Percentiles rank a stretch among this genome's conserved stretches.
phyloP scores from a whole-genome alignment of 2,797 vertebrate species.

The Mustela erminea region DNA sequence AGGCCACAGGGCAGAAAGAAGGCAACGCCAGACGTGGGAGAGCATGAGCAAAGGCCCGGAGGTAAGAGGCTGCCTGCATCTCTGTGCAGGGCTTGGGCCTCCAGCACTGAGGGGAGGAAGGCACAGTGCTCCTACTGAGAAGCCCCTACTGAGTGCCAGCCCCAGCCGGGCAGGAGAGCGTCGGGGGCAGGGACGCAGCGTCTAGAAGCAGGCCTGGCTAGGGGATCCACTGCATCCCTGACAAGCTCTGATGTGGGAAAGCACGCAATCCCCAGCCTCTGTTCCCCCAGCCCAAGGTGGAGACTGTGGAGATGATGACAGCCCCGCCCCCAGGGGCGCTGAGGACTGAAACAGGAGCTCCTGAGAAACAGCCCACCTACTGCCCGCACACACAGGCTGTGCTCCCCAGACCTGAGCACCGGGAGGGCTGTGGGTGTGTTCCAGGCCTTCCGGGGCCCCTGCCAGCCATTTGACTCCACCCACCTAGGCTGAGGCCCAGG shows the following conservation, averaged over 20 bases:
- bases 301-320: neutral
- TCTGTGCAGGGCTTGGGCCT: neutral
- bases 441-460: fast-evolving
- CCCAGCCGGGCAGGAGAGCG: neutral
- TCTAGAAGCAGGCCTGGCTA: fast-evolving
- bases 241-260: neutral
- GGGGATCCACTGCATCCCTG: neutral
- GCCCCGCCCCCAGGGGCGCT: fast-evolving
- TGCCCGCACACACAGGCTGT: neutral
- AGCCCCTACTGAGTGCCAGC: neutral
- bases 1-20: no score
- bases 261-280: neutral
- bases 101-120: neutral
- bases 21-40: fast-evolving
- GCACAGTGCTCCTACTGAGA: no score
- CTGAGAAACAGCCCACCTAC: neutral
- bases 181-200: neutral
- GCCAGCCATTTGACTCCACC: neutral
- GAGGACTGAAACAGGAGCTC: neutral
- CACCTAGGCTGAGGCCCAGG: neutral
- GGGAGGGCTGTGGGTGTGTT: neutral
- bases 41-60: neutral
- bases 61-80: neutral
- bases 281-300: neutral
- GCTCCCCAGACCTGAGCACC: neutral